Base-by-base conservation (phyloP, 2,113 vertebrate genomes). In the Erythrocercus mccallii region DNA sequence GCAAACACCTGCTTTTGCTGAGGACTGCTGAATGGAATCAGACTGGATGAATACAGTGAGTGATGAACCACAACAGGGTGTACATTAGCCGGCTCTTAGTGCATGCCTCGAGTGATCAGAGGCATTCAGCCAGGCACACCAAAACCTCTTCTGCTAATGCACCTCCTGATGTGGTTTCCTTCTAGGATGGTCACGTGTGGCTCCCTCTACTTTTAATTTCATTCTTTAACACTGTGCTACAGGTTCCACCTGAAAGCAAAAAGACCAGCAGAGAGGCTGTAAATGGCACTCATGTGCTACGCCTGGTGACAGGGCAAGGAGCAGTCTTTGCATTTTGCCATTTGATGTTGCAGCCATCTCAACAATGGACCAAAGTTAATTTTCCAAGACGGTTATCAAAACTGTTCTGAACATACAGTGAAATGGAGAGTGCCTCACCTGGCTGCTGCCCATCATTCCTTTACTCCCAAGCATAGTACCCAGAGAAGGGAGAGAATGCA, bases 111-210 rank as follows among this genome's bases (percentile, higher is more conserved):
- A 53, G 88, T 65, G 72, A 93, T 83, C 35, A 70, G 86, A 81
- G 44, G 44, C 74, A 81, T 95, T 90, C 88, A 92, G 76, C 71
- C 78, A 28, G 48, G 47, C 54, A 50, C 70, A 85, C 89, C 85
- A 69, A 95, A 88, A 77, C 69, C 69, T 73, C 19, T 19, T 81
- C 65, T 57, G 33, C 88, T 90, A 87, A 88, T 37, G 64, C 77
- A 92, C 61, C 81, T 93, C 54, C 86, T 47, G 51, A 48, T 33
- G 76, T 17, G 65, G 31, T 54, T 88, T 76, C 37, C 54, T 86
- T 56, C 91, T 56, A 31, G 69, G 35, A 58, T 9, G 13, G 45
- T 53, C 0, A 0, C 0, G 0, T n/a, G 72, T 40, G 47, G 71
- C 66, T 92, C 82, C 83, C n/a, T 71, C 82, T 65, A 78, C 47